A percentile compares a stretch with the other conserved stretches of the same genome.
These are phyloP conservation scores for Torymus auratus DNA, from an alignment of 2,888 invertebrate genomes.

Conservation along the genomic window DNA sequence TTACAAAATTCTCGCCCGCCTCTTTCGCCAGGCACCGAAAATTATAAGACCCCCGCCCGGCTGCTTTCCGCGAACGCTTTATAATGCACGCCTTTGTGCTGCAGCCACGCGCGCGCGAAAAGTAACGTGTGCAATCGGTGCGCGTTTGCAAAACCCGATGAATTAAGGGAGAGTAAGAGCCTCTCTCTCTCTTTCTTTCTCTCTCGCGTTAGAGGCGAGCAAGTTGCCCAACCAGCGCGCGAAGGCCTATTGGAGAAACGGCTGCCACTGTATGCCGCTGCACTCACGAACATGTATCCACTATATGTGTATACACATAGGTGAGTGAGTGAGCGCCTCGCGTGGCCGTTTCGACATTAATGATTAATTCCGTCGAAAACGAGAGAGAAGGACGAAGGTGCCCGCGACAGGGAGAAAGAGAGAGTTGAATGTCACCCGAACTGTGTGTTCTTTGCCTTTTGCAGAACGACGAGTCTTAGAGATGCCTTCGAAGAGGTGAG, in stretches of 20 bases:
- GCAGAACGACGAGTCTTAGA: neutral
- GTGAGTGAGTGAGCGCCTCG: slow-evolving; percentile 28
- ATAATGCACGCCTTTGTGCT: neutral
- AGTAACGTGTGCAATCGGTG: slow-evolving; percentile 22
- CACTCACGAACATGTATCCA: neutral
- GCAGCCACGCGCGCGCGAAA: slow-evolving; percentile 4
- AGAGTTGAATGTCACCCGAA: too few species aligned
- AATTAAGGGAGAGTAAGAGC: slow-evolving; percentile 61
- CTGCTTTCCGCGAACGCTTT: too few species aligned
- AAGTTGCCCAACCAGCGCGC: slow-evolving; percentile 31
- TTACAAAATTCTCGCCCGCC: too few species aligned
- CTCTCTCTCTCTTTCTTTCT: slow-evolving; percentile 1
- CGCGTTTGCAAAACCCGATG: slow-evolving; percentile 62
- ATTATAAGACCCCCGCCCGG: too few species aligned
- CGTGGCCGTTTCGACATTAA: slow-evolving; percentile 56
- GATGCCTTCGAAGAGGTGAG: too few species aligned
- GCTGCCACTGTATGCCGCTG: slow-evolving; percentile 1
- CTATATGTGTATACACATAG: too few species aligned
- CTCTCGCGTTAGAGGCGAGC: neutral
- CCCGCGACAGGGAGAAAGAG: neutral
- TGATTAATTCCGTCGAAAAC: slow-evolving; percentile 53
- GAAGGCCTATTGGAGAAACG: slow-evolving; percentile 38
- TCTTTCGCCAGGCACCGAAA: too few species aligned
- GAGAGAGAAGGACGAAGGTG: slow-evolving; percentile 21
- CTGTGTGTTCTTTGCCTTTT: slow-evolving; percentile 13